Evolutionary conservation across 2,888 invertebrate genomes (phyloP), one percentile per base, ranked within the genome.

Genomic region (Mythimna pallens): DNA sequence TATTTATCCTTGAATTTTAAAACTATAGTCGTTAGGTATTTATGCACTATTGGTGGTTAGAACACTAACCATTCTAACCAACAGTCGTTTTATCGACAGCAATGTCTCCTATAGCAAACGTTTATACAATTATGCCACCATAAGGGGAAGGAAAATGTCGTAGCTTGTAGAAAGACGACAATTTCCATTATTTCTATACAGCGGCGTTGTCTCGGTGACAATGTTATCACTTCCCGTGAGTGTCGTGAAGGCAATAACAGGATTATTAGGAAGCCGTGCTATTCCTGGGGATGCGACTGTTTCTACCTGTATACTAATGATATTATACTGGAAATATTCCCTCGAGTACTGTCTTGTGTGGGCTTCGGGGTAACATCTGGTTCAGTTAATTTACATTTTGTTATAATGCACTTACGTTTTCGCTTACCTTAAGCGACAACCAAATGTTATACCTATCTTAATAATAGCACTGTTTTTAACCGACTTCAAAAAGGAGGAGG

Each of bases 201-300:
- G 65, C 54, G 17, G 67, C 43, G 58, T 34, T 63, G 80, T 79
- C 62, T 78, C 54, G 22, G 57, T 22, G 65, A 63, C 73, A 72
- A 74, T 65, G 83, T 79, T 68, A 82, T 80, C 80, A 82, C 83
- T 79, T 79, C 70, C 70, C 80, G 54, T n/a, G 81, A 76, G 83
- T 84, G 72, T 54, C 66, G 80, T 70, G 57, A 34, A 59, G 57
- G 59, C 34, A 59, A 84, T 78, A 82, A 79, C 67, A 67, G 61
- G 70, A 59, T 82, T 82, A 82, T 70, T 66, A 67, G 63, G 17
- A 76, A 59, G 64, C 54, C 61, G 47, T 55, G 80, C 67, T 70
- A 65, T 73, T 65, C 69, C 59, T 30, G 43, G 50, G 17, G n/a
- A 62, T 52, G 61, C n/a, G 64, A 36, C 40, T 22, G n/a, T 61